Evolutionary conservation across 2,797 vertebrate species (phyloP).

Genomic region (Sebastes hubbsi): DNA sequence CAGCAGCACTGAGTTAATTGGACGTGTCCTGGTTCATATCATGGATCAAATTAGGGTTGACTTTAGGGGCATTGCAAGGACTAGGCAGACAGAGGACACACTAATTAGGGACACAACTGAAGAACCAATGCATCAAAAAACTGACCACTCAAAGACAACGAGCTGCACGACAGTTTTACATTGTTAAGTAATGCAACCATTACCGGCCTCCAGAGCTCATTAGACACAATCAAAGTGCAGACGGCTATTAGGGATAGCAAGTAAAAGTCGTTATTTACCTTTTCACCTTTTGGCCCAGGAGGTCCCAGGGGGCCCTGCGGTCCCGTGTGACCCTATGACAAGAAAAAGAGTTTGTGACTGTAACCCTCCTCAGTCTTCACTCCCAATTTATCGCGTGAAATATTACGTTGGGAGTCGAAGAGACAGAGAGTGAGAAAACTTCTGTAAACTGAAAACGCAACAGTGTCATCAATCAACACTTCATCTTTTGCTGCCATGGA

Average conservation of each 20-base stretch:
- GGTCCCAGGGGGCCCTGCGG: conserved; percentile 86
- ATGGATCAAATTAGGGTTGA: conserved; percentile 51
- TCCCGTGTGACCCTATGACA: conserved; percentile 89
- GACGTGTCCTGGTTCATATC: conserved; percentile 44
- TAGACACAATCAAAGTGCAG: conserved; percentile 17
- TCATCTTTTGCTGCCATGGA: background rate
- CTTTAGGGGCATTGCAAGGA: conserved; percentile 40
- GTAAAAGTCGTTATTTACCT: conserved; percentile 80
- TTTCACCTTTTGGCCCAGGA: conserved; percentile 92
- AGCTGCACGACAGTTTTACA: conserved; percentile 8
- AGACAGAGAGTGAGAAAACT: background rate
- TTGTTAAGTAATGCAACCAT: conserved; percentile 3
- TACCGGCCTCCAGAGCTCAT: conserved; percentile 21
- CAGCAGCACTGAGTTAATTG: conserved; percentile 48
- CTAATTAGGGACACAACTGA: conserved; percentile 49
- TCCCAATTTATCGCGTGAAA: background rate
- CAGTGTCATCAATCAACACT: conserved; percentile 5
- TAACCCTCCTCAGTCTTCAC: background rate
- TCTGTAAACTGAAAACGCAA: background rate
- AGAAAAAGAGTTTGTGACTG: conserved; percentile 5
- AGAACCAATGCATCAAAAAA: conserved; percentile 10
- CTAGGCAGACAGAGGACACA: conserved; percentile 21
- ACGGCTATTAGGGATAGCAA: conserved; percentile 6
- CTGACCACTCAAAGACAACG: conserved; percentile 21
- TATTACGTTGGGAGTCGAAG: background rate